Percentiles rank a stretch among this genome's conserved stretches.
Evolutionary conservation across 2,797 vertebrate species (phyloP).

Genomic region (Clarias pachynema): DNA sequence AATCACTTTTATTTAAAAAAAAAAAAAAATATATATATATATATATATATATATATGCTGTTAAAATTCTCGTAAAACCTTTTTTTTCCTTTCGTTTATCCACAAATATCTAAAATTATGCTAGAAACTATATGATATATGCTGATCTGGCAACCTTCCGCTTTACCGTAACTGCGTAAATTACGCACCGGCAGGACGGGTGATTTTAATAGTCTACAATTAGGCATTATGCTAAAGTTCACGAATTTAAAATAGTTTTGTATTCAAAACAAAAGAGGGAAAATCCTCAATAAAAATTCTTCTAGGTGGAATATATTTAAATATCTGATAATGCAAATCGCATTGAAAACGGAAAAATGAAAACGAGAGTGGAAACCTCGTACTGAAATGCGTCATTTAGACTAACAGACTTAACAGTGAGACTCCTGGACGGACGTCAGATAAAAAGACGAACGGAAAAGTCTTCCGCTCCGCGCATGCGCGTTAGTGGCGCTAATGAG

Average conservation of each 20-base stretch:
- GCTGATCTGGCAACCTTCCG: slow-evolving; percentile 8
- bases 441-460: slow-evolving; percentile 31
- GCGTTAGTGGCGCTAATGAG: slow-evolving; percentile 15
- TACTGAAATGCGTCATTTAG: slow-evolving; percentile 27
- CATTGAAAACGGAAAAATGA: not conserved
- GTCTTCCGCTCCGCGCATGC: slow-evolving; percentile 2
- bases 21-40: no score
- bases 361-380: slow-evolving; percentile 7
- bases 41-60: no score
- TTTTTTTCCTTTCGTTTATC: no score
- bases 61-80: not conserved
- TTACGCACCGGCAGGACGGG: not conserved
- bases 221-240: not conserved
- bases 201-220: not conserved
- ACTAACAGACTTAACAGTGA: not conserved
- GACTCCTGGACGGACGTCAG: slow-evolving; percentile 32
- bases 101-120: not conserved
- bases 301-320: not conserved
- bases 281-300: not conserved
- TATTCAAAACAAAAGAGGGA: not conserved
- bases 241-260: not conserved
- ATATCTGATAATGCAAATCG: not conserved
- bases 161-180: not conserved
- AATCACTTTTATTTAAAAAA: not conserved
- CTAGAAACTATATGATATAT: no score